Conservation (phyloP, 2,888 invertebrate genomes). For the Corythucha ciliata region DNA sequence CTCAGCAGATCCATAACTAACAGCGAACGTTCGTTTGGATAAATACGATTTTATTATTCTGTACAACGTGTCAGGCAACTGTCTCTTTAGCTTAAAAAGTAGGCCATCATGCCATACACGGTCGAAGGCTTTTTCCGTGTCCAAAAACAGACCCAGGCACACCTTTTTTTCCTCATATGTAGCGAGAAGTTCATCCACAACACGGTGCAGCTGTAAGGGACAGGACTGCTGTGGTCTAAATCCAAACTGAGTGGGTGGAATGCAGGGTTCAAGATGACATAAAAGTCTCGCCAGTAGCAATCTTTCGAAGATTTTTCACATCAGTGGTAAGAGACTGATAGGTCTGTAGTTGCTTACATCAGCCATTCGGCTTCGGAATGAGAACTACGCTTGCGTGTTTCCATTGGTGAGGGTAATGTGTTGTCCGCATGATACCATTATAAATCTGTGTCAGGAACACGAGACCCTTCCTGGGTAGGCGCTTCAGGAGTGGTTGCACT, state of each 20-base stretch:
- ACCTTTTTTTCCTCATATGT: too few species aligned
- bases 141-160: too few species aligned
- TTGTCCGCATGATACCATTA: conserved; percentile 1
- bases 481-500: neutral
- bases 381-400: conserved; percentile 9
- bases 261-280: conserved; percentile 2
- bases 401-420: conserved; percentile 10
- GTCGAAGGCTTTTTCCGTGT: too few species aligned
- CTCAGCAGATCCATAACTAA: too few species aligned
- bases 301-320: neutral
- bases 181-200: too few species aligned
- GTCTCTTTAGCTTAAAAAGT: too few species aligned
- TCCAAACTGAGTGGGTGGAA: conserved; percentile 10
- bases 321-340: too few species aligned
- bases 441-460: conserved; percentile 1
- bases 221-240: conserved; percentile 12
- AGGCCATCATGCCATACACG: too few species aligned
- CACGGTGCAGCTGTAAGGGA: conserved; percentile 10
- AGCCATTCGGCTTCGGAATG: neutral
- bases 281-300: conserved; percentile 2
- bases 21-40: too few species aligned
- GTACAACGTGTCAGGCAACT: too few species aligned
- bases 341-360: too few species aligned
- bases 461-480: neutral
- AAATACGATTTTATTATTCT: too few species aligned